Evolutionary conservation across 2,797 vertebrate species (phyloP).

Genomic region (Poecilia velifera): DNA sequence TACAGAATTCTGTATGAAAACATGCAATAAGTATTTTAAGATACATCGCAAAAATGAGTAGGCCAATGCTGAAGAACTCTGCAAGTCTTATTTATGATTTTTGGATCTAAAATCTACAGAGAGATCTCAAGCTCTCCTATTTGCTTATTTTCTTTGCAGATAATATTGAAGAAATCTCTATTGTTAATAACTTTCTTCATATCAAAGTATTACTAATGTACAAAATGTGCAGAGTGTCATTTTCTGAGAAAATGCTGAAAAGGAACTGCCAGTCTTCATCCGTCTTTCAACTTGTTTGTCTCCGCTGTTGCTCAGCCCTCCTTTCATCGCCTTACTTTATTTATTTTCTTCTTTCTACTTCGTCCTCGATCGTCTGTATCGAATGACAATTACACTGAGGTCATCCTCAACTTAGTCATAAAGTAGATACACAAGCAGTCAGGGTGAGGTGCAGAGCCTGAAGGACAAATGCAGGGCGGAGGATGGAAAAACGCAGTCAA

Average conservation of each 20-base stretch:
- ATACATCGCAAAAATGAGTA: background rate
- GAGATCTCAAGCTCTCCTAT: background rate
- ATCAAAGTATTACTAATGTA: background rate
- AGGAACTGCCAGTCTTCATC: background rate
- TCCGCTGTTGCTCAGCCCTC: constrained; percentile 22
- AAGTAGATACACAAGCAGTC: constrained; percentile 36
- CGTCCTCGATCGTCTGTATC: constrained; percentile 42
- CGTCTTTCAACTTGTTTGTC: constrained; percentile 15
- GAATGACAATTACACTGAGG: constrained; percentile 29
- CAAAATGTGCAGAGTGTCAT: background rate
- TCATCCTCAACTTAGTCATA: constrained; percentile 34
- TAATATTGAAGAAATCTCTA: no score
- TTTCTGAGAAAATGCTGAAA: constrained; percentile 2
- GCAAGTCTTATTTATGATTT: background rate
- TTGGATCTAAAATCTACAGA: background rate
- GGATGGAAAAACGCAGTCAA: constrained; percentile 35
- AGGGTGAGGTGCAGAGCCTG: constrained; percentile 20
- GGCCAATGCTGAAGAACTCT: background rate
- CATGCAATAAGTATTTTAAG: background rate
- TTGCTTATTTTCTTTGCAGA: background rate
- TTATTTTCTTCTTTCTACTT: constrained; percentile 35
- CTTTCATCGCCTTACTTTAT: constrained; percentile 22
- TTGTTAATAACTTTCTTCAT: background rate
- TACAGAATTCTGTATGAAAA: background rate
- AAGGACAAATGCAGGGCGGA: constrained; percentile 12